Evolutionary conservation across 2,888 invertebrate species (phyloP), one percentile per base, ranked within the genome.

Genomic region (Philhelius pedissequus): DNA sequence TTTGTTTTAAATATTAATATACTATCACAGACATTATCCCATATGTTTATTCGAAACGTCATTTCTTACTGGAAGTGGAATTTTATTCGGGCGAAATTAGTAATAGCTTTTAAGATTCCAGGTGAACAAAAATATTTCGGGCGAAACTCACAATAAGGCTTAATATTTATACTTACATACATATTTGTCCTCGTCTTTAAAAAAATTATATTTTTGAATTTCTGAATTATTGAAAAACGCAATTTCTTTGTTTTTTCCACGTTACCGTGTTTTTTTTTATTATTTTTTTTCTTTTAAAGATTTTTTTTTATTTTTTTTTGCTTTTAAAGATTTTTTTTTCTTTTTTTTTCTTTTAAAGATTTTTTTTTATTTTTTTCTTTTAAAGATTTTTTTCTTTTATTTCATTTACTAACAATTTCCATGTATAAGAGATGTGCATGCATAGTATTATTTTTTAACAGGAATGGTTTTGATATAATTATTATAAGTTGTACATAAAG

Each of bases 291-390:
- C 70, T 70, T 50, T 83, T 58, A 40, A 40, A 78, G 48, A 64
- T 66, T 73, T 69, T 78, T 62, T 45, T 30, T 15, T 15, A 25
- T 9, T 7, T 76, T 84, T 75, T 84, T 84, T 84, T 84, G 68
- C 70, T 70, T 50, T 83, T 58, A 40, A 40, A 78, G 48, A 64
- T 66, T 73, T 69, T 78, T 62, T 45, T 30, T 15, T 15, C 25
- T 9, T 7, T 76, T 84, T 75, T 84, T 74, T 79, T 78, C 68
- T 62, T 32, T 35, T 64, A 66, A 83, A 66, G 75, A 66, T 75
- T 83, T 78, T n/a, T n/a, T n/a, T n/a, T n/a, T n/a, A n/a, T n/a
- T n/a, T 79, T 84, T 84, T 84, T 71, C 70, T 70, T 50, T 83
- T 58, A 40, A 40, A 78, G 48, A 64, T 66, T 73, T 69, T 78